Base-by-base conservation (phyloP, 2,113 vertebrate species). In the Daubentonia madagascariensis region DNA sequence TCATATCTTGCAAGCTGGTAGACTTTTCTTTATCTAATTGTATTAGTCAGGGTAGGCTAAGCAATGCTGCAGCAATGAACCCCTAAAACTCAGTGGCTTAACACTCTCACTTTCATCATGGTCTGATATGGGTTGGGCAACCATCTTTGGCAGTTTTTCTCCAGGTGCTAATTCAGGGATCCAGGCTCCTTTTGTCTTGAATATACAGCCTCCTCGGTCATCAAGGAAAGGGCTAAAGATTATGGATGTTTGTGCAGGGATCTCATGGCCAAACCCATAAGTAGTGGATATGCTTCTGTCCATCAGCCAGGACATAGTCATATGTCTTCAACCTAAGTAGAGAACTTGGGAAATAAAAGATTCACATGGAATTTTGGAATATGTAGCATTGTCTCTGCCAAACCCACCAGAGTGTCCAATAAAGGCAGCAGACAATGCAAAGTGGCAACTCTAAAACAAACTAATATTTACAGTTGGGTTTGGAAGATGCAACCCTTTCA, bases 261-360 rank as follows among this genome's bases (percentile, higher is more conserved):
- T 59, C 25, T 48, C 54, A 4, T 4, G 84, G 35, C 70, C 52
- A 59, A 78, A 43, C 25, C 43, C 16, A 12, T 32, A 68, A 16
- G 28, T 0, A 0, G 48, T 5, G 20, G 48, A 3, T 50, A 5
- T 4, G 16, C 14, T 11, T 54, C 68, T 65, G 3, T 2, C 37
- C n/a, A 30, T 4, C 20, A 17, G 76, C 20, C 48, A 23, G 20
- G 25, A 52, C 40, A 45, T 7, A 4, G 8, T 17, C 57, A n/a
- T 14, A 16, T 20, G 50, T 52, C 72, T 63, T 75, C 43, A 11
- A 0, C n/a, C 57, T 61, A 52, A 11, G 10, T 73, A 28, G 23
- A 57, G 12, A 61, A 79, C n/a, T 57, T 28, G n/a, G 67, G 63
- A 78, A 84, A 75, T 35, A 25, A 16, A 43, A 37, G 78, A 13